These are phyloP conservation scores for Pterocles orientalis DNA, from an alignment of 2,113 vertebrate genomes.

Conservation along the genomic window DNA sequence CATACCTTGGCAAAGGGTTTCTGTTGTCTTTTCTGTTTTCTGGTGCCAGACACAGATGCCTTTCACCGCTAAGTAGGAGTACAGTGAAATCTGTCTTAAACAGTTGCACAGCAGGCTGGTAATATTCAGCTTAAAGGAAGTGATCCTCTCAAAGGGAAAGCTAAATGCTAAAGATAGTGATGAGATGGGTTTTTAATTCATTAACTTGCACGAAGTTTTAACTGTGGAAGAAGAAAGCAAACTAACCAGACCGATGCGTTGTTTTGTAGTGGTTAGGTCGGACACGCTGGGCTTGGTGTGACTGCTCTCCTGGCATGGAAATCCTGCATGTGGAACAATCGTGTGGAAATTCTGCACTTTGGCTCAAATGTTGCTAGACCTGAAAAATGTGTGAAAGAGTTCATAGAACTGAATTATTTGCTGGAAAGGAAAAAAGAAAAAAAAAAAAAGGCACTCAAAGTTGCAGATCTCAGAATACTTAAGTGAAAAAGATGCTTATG, in stretches of 20 bases:
- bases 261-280: not conserved
- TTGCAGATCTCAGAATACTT: not conserved
- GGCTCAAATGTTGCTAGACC: not conserved
- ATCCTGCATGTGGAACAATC: not conserved
- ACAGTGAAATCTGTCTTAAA: not conserved
- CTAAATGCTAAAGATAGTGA: not conserved
- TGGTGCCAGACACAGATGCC: not conserved
- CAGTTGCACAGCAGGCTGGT: not conserved
- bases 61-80: not conserved
- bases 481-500: not conserved
- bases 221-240: not conserved
- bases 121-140: not conserved
- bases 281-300: not conserved
- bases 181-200: not conserved
- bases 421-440: not conserved
- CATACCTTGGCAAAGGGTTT: conserved; percentile 6
- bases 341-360: not conserved
- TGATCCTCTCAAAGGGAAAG: not conserved
- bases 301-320: not conserved
- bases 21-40: not conserved
- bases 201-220: not conserved
- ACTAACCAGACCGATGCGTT: accelerated
- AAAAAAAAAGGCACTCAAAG: not conserved
- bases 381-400: not conserved
- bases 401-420: not conserved